A percentile compares a stretch with the other conserved stretches of the same genome.
phyloP scores from a whole-genome alignment of 2,888 invertebrate genomes.

The Subacronicta megacephala region DNA sequence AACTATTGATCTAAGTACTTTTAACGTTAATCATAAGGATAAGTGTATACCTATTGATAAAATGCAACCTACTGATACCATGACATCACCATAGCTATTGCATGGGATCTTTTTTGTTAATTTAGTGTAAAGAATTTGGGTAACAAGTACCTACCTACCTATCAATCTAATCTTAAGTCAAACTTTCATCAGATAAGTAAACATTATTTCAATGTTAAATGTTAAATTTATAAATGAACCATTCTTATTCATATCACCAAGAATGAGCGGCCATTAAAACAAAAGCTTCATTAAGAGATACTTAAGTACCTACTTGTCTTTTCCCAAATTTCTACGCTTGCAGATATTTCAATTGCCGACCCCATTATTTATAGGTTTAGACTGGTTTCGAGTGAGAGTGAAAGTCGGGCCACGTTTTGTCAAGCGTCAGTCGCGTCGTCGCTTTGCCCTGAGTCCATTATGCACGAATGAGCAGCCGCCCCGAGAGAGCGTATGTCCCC shows the following conservation, averaged over 20 bases:
- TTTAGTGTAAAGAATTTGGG: too few species aligned
- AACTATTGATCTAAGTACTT: conserved; percentile 1
- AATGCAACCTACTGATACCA: too few species aligned
- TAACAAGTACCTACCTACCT: too few species aligned
- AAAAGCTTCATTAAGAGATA: conserved; percentile 24
- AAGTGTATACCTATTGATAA: neutral
- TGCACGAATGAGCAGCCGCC: conserved; percentile 88
- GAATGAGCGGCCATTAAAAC: conserved; percentile 16
- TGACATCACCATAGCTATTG: neutral
- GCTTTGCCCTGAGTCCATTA: conserved; percentile 84
- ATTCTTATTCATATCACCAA: conserved; percentile 2
- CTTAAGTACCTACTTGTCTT: conserved; percentile 22
- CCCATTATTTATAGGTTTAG: conserved; percentile 71
- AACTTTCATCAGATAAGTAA: conserved; percentile 10
- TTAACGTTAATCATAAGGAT: neutral
- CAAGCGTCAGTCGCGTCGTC: conserved; percentile 82
- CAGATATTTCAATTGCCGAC: conserved; percentile 45
- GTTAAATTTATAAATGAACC: neutral
- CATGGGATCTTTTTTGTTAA: too few species aligned
- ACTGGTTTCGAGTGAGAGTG: conserved; percentile 84
- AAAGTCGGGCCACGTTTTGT: conserved; percentile 87
- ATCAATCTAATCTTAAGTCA: neutral
- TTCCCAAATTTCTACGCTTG: conserved; percentile 43
- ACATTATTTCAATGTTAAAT: neutral
- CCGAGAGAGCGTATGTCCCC: conserved; percentile 86